phyloP scores from a whole-genome alignment of 1,140 invertebrate genomes.

The Ruditapes philippinarum region DNA sequence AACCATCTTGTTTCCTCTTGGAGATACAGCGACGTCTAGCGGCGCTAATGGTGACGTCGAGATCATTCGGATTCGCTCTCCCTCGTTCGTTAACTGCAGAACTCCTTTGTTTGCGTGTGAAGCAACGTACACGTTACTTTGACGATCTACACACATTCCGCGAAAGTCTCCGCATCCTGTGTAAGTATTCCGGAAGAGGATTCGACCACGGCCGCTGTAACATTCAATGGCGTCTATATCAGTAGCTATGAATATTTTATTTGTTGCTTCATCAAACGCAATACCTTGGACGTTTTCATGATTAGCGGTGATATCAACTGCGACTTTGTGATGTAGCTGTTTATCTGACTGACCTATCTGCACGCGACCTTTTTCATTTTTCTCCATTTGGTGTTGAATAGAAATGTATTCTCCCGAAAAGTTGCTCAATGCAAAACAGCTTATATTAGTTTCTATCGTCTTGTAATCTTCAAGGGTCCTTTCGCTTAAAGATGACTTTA shows the following conservation, averaged over 20 bases:
- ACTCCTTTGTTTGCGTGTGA: constrained; percentile 41
- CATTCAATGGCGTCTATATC: constrained; percentile 53
- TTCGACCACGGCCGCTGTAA: constrained; percentile 18
- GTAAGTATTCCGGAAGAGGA: constrained; percentile 57
- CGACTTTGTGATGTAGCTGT: constrained; percentile 29
- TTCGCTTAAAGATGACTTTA: constrained; percentile 19
- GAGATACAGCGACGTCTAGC: constrained; percentile 48
- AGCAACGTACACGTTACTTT: constrained; percentile 55
- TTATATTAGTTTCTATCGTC: constrained; percentile 33
- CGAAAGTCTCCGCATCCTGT: constrained; percentile 46
- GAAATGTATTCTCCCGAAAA: constrained; percentile 53
- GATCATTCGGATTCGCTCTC: constrained; percentile 54
- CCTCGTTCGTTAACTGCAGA: constrained; percentile 32
- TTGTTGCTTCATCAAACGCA: constrained; percentile 44
- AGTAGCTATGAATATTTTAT: constrained; percentile 48
- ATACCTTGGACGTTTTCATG: constrained; percentile 49
- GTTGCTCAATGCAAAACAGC: constrained; percentile 54
- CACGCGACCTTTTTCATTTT: constrained; percentile 60
- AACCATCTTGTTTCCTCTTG: constrained; percentile 54
- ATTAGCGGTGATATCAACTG: constrained; percentile 45
- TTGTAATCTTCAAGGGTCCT: constrained; percentile 9
- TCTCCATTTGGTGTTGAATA: constrained; percentile 47
- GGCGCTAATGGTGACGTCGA: constrained; percentile 53
- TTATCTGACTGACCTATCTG: constrained; percentile 37
- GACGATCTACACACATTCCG: constrained; percentile 25